These are phyloP conservation scores for Chymomyza costata DNA, from an alignment of 1,140 invertebrate genomes.

Conservation along the genomic window DNA sequence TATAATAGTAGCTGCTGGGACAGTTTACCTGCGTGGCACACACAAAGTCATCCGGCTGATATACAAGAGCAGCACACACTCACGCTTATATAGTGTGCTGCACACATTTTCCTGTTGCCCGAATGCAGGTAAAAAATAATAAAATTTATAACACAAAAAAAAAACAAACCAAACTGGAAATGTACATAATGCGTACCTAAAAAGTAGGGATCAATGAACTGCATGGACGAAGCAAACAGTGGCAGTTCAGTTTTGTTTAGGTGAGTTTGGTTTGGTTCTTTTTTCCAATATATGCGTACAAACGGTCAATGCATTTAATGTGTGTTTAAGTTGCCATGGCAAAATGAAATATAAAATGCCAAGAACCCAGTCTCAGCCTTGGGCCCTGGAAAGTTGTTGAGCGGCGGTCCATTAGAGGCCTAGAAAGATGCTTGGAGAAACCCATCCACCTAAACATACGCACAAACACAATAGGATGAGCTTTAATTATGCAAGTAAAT, in stretches of 20 bases:
- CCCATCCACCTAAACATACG: constrained; percentile 30
- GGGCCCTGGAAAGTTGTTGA: no score
- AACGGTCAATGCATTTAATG: no score
- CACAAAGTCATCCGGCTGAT: no score
- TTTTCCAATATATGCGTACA: no score
- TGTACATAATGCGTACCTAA: constrained; percentile 66
- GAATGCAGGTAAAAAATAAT: constrained; percentile 51
- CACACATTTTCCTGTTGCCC: constrained; percentile 57
- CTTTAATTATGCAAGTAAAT: constrained; percentile 62
- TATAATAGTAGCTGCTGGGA: no score
- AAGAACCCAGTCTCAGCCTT: no score
- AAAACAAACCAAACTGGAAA: constrained; percentile 68
- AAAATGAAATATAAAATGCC: no score
- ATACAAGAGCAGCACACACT: constrained; percentile 29
- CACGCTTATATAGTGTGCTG: constrained; percentile 23
- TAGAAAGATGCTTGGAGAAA: constrained; percentile 23
- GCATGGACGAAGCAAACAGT: constrained; percentile 22
- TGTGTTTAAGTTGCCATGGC: no score
- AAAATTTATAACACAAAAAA: constrained; percentile 25
- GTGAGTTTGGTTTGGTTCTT: constrained; percentile 13
- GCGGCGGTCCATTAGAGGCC: no score
- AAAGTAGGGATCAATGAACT: constrained; percentile 65
- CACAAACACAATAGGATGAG: constrained; percentile 21
- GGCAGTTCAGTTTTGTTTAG: constrained; percentile 16
- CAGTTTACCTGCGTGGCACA: no score